Conservation (phyloP, 2,888 invertebrate species). For the Eretmocerus hayati region DNA sequence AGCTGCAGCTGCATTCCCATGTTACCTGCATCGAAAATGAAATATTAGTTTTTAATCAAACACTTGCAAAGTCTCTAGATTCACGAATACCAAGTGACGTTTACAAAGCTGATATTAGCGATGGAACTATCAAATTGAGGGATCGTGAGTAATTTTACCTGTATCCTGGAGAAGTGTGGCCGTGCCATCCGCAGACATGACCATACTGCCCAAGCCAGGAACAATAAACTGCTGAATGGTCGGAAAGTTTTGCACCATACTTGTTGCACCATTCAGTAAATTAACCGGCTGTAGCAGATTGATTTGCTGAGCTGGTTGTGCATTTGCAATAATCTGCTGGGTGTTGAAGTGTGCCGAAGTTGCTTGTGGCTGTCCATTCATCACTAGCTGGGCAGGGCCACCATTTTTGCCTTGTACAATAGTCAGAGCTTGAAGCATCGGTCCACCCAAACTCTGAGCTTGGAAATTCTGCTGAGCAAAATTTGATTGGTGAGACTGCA, state of each 20-base stretch:
- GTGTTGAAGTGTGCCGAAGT: conserved; percentile 56
- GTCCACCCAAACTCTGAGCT: conserved; percentile 61
- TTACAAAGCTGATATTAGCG: too few species aligned
- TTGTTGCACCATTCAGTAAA: conserved; percentile 63
- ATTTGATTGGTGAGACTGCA: conserved; percentile 47
- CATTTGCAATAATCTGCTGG: conserved; percentile 60
- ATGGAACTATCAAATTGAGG: too few species aligned
- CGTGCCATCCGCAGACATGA: conserved; percentile 72
- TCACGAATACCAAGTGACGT: too few species aligned
- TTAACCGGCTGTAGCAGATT: conserved; percentile 77
- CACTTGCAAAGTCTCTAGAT: too few species aligned
- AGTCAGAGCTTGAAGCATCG: conserved; percentile 69
- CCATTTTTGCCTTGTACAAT: conserved; percentile 71
- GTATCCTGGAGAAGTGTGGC: conserved; percentile 70
- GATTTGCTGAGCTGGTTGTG: conserved; percentile 53
- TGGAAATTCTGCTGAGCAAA: conserved; percentile 73
- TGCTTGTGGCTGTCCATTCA: conserved; percentile 61
- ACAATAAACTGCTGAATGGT: conserved; percentile 70
- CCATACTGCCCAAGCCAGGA: conserved; percentile 74
- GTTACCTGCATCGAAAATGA: conserved; percentile 42
- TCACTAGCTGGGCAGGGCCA: conserved; percentile 66
- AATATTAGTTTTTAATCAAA: neutral
- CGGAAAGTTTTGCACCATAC: conserved; percentile 68
- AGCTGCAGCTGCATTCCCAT: conserved; percentile 70
- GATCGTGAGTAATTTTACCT: too few species aligned